phyloP scores from a whole-genome alignment of 2,797 vertebrate genomes.

The Sebastes oblongus region DNA sequence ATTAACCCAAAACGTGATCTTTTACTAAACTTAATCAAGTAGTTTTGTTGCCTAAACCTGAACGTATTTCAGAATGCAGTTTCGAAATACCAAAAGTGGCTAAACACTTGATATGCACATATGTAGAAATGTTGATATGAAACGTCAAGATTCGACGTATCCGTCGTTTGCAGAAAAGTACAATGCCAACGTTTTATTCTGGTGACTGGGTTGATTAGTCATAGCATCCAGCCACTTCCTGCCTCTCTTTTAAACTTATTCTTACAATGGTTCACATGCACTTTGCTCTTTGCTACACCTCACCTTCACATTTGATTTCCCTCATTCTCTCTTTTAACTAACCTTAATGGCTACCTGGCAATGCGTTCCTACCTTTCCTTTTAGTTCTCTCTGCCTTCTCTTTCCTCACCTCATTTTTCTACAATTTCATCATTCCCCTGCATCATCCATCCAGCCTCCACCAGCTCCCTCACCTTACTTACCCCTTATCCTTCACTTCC shows the following conservation, averaged over 20 bases:
- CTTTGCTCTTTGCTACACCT: background rate
- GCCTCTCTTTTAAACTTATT: background rate
- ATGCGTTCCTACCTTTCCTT: background rate
- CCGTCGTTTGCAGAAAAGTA: background rate
- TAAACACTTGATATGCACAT: too few species aligned
- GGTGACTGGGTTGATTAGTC: background rate
- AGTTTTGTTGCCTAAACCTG: background rate
- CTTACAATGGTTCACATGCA: background rate
- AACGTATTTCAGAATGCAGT: background rate
- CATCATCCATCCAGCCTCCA: constrained; percentile 27
- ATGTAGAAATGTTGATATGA: background rate
- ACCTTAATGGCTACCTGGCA: background rate
- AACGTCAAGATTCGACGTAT: background rate
- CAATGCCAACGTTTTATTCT: background rate
- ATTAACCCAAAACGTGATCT: background rate
- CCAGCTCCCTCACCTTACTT: constrained; percentile 34
- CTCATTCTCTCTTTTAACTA: background rate
- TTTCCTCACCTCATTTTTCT: constrained; percentile 1
- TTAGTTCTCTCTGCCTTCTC: background rate
- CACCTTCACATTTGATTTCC: background rate
- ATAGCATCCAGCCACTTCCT: background rate
- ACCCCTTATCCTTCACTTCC: constrained; percentile 47
- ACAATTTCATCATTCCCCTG: constrained; percentile 19
- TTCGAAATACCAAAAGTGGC: background rate
- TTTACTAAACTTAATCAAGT: background rate